phyloP scores from a whole-genome alignment of 1,140 invertebrate genomes.

The Drosophila leontia region DNA sequence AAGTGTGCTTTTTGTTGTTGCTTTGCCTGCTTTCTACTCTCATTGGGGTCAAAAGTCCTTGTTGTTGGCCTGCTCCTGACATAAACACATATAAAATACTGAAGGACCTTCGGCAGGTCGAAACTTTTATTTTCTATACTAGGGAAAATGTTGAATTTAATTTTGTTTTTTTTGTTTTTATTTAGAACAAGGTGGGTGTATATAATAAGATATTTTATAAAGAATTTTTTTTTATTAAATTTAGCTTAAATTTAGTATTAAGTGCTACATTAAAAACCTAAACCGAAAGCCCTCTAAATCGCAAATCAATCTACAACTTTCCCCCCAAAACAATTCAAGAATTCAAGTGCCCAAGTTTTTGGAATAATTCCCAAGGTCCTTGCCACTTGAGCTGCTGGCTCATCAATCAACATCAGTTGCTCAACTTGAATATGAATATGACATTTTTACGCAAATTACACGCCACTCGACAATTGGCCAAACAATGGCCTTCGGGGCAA shows the following conservation, averaged over 20 bases:
- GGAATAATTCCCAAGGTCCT: slow-evolving; percentile 31
- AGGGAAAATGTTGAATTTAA: slow-evolving; percentile 51
- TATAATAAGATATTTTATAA: neutral
- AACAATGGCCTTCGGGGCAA: slow-evolving; percentile 37
- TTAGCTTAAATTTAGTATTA: too few species aligned
- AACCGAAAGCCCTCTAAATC: neutral
- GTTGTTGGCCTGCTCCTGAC: slow-evolving; percentile 32
- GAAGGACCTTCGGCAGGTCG: slow-evolving; percentile 15
- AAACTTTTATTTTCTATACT: slow-evolving; percentile 62
- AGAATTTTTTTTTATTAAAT: neutral
- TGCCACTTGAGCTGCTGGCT: slow-evolving; percentile 46
- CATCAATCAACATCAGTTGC: slow-evolving; percentile 72
- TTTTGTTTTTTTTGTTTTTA: slow-evolving; percentile 20
- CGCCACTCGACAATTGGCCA: slow-evolving; percentile 70
- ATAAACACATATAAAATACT: slow-evolving; percentile 23
- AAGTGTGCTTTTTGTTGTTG: slow-evolving; percentile 32
- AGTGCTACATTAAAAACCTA: neutral
- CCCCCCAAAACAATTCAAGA: neutral
- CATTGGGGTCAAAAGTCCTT: slow-evolving; percentile 9
- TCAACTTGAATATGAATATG: slow-evolving; percentile 77
- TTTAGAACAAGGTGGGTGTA: neutral
- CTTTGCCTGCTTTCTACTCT: slow-evolving; percentile 5
- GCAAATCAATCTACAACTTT: slow-evolving; percentile 11
- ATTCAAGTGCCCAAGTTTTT: slow-evolving; percentile 19
- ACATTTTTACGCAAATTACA: slow-evolving; percentile 83